Evolutionary conservation across 1,140 invertebrate species (phyloP).

Genomic region (Elymnias hypermnestra): DNA sequence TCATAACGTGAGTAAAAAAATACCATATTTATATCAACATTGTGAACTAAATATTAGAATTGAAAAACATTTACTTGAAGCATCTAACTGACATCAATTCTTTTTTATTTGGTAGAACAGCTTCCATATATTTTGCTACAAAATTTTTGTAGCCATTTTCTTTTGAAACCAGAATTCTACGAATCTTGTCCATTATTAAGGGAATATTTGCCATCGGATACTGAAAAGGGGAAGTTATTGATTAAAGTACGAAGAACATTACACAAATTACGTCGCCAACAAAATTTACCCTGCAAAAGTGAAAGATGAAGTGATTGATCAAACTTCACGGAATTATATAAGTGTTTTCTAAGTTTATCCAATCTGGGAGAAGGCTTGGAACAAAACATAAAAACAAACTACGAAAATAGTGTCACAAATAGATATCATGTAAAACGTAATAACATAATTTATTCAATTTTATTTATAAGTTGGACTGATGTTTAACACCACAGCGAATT

Average conservation of each 20-base stretch:
- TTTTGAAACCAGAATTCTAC: constrained; percentile 71
- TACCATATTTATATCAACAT: background rate
- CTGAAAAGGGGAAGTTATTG: constrained; percentile 55
- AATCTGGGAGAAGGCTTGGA: too few species aligned
- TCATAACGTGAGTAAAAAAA: background rate
- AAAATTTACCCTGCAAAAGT: too few species aligned
- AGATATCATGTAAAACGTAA: too few species aligned
- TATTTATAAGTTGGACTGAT: too few species aligned
- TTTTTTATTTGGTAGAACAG: constrained; percentile 51
- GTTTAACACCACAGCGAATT: too few species aligned
- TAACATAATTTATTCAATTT: too few species aligned
- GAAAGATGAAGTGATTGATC: too few species aligned
- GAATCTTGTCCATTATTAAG: constrained; percentile 83
- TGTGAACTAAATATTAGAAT: too few species aligned
- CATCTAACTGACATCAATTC: constrained; percentile 73
- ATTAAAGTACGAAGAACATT: constrained; percentile 4
- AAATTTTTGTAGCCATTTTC: constrained; percentile 84
- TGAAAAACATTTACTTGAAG: constrained; percentile 71
- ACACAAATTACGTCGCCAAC: background rate
- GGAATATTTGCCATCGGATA: constrained; percentile 83
- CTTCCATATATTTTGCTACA: constrained; percentile 80
- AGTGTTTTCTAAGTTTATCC: too few species aligned
- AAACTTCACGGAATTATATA: too few species aligned
- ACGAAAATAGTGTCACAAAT: too few species aligned
- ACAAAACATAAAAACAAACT: too few species aligned